These are phyloP conservation scores for Drosophila pallidifrons DNA, from an alignment of 1,140 invertebrate genomes.

Conservation along the genomic window DNA sequence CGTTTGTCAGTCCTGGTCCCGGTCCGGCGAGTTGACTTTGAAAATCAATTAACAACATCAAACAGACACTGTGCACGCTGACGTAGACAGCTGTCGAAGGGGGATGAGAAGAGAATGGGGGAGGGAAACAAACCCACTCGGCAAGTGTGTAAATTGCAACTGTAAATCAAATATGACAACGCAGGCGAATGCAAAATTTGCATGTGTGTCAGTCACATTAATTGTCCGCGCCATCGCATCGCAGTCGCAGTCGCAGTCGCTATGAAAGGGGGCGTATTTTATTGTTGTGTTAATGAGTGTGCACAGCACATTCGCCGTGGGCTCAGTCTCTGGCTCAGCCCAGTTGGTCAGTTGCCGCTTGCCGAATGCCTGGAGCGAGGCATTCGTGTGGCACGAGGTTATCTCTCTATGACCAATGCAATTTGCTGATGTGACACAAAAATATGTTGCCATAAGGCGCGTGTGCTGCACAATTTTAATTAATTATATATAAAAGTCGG, in stretches of 20 bases:
- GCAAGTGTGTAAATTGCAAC: conserved; percentile 83
- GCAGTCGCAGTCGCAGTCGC: no score
- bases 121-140: neutral
- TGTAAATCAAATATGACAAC: conserved; percentile 85
- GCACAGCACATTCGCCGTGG: conserved; percentile 49
- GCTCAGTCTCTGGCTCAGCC: neutral
- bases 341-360: neutral
- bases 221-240: conserved; percentile 61
- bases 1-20: conserved; percentile 5
- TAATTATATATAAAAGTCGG: conserved; percentile 67
- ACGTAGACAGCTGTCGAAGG: conserved; percentile 74
- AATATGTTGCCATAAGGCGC: conserved; percentile 67
- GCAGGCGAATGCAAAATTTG: conserved; percentile 75
- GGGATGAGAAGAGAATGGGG: neutral
- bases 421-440: conserved; percentile 79
- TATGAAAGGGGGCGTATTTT: conserved; percentile 54
- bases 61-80: conserved; percentile 77
- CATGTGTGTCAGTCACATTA: conserved; percentile 83
- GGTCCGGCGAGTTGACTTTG: conserved; percentile 73
- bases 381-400: conserved; percentile 13
- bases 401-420: conserved; percentile 42
- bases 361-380: neutral
- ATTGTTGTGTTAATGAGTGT: conserved; percentile 83
- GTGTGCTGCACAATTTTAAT: conserved; percentile 54
- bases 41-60: conserved; percentile 85